phyloP scores from a whole-genome alignment of 2,888 invertebrate genomes.

The Amiota minor region DNA sequence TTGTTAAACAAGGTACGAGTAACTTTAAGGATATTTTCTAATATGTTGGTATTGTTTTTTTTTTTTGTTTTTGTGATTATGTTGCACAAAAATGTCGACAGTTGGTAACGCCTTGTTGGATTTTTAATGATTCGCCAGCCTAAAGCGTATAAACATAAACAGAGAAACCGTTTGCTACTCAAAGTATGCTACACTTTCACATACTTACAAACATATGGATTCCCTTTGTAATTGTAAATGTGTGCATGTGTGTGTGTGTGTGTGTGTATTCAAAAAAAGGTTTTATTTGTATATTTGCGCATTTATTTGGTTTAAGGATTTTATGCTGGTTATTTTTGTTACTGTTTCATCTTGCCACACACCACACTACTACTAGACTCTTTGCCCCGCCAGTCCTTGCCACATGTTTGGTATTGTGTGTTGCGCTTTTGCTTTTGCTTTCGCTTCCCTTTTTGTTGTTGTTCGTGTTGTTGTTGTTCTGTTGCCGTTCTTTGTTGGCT shows the following conservation, averaged over 20 bases:
- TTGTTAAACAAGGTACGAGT: too few species aligned
- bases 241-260: too few species aligned
- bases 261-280: not conserved
- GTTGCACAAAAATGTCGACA: constrained; percentile 9
- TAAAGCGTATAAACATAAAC: constrained; percentile 18
- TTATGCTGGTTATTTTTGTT: constrained; percentile 24
- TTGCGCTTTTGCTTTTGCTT: constrained; percentile 15
- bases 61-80: too few species aligned
- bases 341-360: constrained; percentile 2
- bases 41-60: too few species aligned
- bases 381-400: not conserved
- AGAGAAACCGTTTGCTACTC: not conserved
- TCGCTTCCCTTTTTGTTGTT: not conserved
- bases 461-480: constrained; percentile 4
- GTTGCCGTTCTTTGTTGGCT: constrained; percentile 9
- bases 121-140: constrained; percentile 7
- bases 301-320: constrained; percentile 39
- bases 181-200: constrained; percentile 4
- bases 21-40: too few species aligned
- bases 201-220: not conserved
- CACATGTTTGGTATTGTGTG: not conserved
- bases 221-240: not conserved
- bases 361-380: too few species aligned
- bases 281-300: constrained; percentile 20
- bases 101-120: not conserved